These are phyloP conservation scores for Deroplatys truncata DNA, from an alignment of 2,888 invertebrate species.

Conservation along the genomic window DNA sequence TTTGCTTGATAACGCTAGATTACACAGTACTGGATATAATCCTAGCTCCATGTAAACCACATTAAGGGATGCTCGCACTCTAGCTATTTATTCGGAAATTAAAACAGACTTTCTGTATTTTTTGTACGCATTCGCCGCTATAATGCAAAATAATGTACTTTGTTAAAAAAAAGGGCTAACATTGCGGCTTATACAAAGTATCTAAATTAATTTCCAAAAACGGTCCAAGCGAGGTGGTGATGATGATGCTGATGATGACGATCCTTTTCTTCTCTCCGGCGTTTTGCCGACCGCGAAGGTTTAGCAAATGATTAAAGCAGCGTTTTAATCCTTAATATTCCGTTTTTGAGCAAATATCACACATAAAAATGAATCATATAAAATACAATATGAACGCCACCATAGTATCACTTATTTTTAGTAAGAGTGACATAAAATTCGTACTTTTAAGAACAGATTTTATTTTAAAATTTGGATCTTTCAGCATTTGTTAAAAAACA, in stretches of 20 bases:
- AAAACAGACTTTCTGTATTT: background rate
- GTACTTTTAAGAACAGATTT: too few species aligned
- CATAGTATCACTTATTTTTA: too few species aligned
- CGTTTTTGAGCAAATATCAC: too few species aligned
- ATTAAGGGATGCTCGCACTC: background rate
- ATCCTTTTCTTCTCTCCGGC: background rate
- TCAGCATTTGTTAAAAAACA: too few species aligned
- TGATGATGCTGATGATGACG: background rate
- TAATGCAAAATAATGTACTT: background rate
- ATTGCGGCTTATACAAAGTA: background rate
- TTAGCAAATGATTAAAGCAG: too few species aligned
- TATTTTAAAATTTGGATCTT: too few species aligned
- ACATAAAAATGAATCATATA: too few species aligned
- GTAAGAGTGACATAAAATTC: too few species aligned
- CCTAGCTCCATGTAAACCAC: background rate
- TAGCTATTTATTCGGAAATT: slow-evolving; percentile 1
- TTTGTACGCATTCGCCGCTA: background rate
- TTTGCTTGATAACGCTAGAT: background rate
- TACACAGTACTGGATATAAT: slow-evolving; percentile 1
- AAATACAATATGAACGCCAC: too few species aligned
- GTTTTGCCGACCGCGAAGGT: background rate
- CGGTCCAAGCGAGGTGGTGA: background rate
- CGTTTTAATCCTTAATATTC: too few species aligned
- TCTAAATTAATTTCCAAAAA: background rate
- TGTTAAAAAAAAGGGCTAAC: background rate